Conservation (phyloP, 2,113 vertebrate species). For the Eulemur rufifrons region DNA sequence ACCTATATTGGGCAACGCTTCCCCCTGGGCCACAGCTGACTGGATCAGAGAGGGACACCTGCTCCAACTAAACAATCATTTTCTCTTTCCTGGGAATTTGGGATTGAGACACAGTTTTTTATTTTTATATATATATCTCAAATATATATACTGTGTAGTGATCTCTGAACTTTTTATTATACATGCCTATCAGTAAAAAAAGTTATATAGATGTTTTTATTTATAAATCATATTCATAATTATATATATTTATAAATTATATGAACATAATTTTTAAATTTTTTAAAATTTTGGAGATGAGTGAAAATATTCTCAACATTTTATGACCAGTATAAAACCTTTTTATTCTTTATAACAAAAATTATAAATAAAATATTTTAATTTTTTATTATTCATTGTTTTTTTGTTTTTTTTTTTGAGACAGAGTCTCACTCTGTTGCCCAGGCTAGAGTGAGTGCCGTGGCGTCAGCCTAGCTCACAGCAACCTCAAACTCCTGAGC, state of each 20-base stretch:
- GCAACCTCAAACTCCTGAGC: no score
- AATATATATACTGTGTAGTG: not conserved
- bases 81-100: not conserved
- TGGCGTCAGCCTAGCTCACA: no score
- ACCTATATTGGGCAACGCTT: not conserved
- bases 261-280: not conserved
- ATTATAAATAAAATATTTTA: not conserved
- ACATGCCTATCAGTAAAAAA: not conserved
- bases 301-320: not conserved
- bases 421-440: no score
- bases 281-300: not conserved
- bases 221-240: constrained; percentile 22
- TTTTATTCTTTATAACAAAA: not conserved
- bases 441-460: no score
- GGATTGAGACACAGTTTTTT: not conserved
- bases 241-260: not conserved
- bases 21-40: not conserved
- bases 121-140: not conserved
- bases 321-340: not conserved
- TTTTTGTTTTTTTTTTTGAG: no score
- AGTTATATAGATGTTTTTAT: not conserved
- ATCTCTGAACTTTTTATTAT: not conserved
- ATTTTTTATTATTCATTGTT: not conserved
- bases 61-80: not conserved
- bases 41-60: not conserved